Base-by-base conservation (phyloP, 2,797 vertebrate genomes). In the Acestrorhynchus altus region DNA sequence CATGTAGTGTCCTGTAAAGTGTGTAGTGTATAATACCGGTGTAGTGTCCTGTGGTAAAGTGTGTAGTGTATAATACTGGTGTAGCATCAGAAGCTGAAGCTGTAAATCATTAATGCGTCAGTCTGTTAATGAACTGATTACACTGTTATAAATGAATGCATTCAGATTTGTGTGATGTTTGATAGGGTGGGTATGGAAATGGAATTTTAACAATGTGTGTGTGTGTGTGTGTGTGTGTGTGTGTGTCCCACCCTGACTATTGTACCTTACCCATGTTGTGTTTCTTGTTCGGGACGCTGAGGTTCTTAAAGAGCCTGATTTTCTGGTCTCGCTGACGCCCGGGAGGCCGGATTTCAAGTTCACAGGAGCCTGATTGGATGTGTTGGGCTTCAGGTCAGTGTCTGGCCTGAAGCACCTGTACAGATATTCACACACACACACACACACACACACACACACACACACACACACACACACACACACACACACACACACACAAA, bases 181-280 rank as follows among this genome's bases (percentile, higher is more conserved):
- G 24, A 57, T 24, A n/a, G 65, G 46, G 72, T 44, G 72, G 26
- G 54, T 35, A 10, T 4, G 3, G 18, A 9, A 49, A 24, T 69
- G 80, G 82, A 88, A 87, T 89, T 46, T 28, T 44, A 82, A 70
- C 73, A 52, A 87, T 83, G 83, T 86, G 28, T 72, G 76, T 78
- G 74, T 78, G 74, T 47, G 75, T 61, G 74, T 46, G 46, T 47
- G 64, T 47, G 54, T 47, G 28, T 61, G 54, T 69, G 61, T 57
- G 57, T 60, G 56, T n/a, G 79, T 83, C 72, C 20, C 47, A 31
- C 84, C 84, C 82, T 72, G 26, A 22, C 24, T 28, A 64, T 77
- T 83, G 26, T 81, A 65, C 64, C 47, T 75, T 65, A 52, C 18
- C 44, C 46, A 11, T 28, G 66, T 70, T 59, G 66, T 42, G 76